Conservation (phyloP, 2,888 invertebrate species). For the Watsonalla binaria region DNA sequence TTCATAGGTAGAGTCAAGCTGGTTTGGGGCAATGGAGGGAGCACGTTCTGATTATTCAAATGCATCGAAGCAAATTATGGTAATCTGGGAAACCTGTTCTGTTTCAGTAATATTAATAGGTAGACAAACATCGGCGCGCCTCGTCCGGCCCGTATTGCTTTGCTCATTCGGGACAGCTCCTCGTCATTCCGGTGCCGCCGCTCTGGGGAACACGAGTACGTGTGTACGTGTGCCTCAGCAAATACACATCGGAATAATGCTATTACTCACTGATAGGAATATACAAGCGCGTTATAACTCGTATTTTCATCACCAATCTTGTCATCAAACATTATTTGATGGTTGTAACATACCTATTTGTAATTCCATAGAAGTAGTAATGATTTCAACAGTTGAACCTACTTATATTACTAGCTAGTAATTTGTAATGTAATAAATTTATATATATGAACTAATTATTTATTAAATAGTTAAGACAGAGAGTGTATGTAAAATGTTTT, state of each 20-base stretch:
- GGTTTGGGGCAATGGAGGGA: conserved; percentile 44
- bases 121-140: conserved; percentile 56
- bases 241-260: not conserved
- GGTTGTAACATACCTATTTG: no score
- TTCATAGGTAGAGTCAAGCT: conserved; percentile 52
- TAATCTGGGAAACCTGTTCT: conserved; percentile 76
- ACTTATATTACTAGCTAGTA: no score
- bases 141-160: conserved; percentile 32
- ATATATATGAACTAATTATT: no score
- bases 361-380: no score
- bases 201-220: not conserved
- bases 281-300: not conserved
- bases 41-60: conserved; percentile 77
- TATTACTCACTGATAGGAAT: not conserved
- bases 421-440: no score
- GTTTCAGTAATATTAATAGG: conserved; percentile 74
- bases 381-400: no score
- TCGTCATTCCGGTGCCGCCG: conserved; percentile 1
- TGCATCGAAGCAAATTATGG: conserved; percentile 78
- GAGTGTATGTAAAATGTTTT: no score
- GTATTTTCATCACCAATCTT: no score
- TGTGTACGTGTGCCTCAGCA: not conserved
- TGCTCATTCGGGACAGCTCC: conserved; percentile 32
- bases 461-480: no score
- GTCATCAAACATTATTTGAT: no score